These are phyloP conservation scores for Oryzias melastigma DNA, from an alignment of 2,113 vertebrate species.

Conservation along the genomic window DNA sequence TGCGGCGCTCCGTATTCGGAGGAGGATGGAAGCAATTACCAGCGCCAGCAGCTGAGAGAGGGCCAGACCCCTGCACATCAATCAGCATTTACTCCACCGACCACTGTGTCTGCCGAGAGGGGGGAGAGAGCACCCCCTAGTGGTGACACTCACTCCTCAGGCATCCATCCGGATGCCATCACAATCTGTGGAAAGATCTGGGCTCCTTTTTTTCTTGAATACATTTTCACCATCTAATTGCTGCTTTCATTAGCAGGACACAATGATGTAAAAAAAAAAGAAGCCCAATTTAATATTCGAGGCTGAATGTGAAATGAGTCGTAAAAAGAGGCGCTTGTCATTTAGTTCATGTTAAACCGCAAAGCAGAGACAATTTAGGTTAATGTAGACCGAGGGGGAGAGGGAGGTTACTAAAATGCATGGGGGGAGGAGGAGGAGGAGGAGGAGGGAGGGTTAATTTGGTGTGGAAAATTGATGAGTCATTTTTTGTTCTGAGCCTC, in stretches of 20 bases:
- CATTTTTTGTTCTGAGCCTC: slow-evolving; percentile 46
- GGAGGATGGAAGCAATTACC: slow-evolving; percentile 74
- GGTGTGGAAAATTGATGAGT: slow-evolving; percentile 64
- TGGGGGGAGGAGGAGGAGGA: background rate
- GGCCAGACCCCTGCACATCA: slow-evolving; percentile 66
- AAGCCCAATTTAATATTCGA: slow-evolving; percentile 61
- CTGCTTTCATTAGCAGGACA: slow-evolving; percentile 58
- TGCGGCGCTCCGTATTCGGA: slow-evolving; percentile 40
- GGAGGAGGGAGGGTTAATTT: slow-evolving; percentile 43
- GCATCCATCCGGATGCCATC: slow-evolving; percentile 17
- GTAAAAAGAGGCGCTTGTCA: slow-evolving; percentile 64
- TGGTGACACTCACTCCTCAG: slow-evolving; percentile 30
- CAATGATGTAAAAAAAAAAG: slow-evolving; percentile 58
- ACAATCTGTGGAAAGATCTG: slow-evolving; percentile 29
- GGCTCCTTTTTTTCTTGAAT: slow-evolving; percentile 39
- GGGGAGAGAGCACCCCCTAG: slow-evolving; percentile 52
- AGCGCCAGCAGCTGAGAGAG: slow-evolving; percentile 63
- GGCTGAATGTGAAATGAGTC: slow-evolving; percentile 68
- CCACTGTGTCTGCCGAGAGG: slow-evolving; percentile 12
- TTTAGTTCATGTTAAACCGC: slow-evolving; percentile 54
- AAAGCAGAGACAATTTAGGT: slow-evolving; percentile 60
- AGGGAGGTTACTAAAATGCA: slow-evolving; percentile 31
- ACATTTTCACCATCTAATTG: slow-evolving; percentile 62
- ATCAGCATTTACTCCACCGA: slow-evolving; percentile 60
- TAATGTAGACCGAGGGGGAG: slow-evolving; percentile 53